Percentiles rank a stretch among this genome's conserved stretches.
phyloP scores from a whole-genome alignment of 1,140 invertebrate genomes.

The Oryctes rhinoceros region DNA sequence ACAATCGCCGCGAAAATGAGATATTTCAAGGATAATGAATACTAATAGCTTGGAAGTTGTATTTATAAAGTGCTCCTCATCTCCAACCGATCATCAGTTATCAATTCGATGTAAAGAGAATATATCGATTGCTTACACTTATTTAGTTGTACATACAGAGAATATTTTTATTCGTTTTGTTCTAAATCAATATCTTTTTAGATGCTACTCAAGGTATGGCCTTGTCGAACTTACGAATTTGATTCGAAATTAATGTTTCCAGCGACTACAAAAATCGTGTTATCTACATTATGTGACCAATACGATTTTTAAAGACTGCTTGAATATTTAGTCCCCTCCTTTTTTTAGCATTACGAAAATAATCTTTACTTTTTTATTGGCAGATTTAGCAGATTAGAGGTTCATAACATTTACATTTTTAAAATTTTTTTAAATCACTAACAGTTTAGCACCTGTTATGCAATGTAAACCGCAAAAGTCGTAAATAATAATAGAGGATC shows the following conservation, averaged over 20 bases:
- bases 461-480: neutral
- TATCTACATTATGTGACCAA: no score
- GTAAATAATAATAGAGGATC: neutral
- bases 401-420: slow-evolving; percentile 9
- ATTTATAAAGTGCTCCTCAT: neutral
- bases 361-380: neutral
- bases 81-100: no score
- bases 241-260: no score
- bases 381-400: neutral
- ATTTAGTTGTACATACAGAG: no score
- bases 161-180: no score
- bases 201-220: no score
- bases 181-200: no score
- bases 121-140: no score
- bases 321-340: neutral
- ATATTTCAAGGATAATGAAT: neutral
- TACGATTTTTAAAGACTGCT: no score
- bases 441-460: neutral
- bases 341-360: neutral
- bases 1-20: neutral
- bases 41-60: neutral
- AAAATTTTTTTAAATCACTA: neutral
- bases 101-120: no score
- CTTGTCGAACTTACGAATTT: no score
- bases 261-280: no score